phyloP scores from a whole-genome alignment of 2,888 invertebrate species.

The Apotomis capreana region DNA sequence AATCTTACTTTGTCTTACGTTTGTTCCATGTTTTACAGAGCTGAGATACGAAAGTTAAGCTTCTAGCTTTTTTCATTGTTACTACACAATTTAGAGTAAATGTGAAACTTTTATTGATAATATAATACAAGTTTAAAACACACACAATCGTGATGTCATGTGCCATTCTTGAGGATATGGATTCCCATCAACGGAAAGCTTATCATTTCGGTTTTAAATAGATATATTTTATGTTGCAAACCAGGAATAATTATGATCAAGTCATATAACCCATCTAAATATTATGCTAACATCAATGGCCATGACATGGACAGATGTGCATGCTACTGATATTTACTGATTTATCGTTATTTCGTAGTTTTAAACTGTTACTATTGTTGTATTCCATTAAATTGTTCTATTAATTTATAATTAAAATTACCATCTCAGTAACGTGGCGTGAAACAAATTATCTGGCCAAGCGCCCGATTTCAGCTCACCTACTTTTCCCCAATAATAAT shows the following conservation, averaged over 20 bases:
- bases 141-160: too few species aligned
- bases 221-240: too few species aligned
- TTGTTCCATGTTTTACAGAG: conserved; percentile 18
- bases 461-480: too few species aligned
- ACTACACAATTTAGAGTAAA: background rate
- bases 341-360: conserved; percentile 17
- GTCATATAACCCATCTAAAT: background rate
- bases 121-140: too few species aligned
- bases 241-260: too few species aligned
- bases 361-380: conserved; percentile 13
- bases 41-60: conserved; percentile 26
- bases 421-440: background rate
- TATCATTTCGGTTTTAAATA: too few species aligned
- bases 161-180: too few species aligned
- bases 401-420: background rate
- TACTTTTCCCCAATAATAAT: too few species aligned
- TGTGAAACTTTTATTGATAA: background rate
- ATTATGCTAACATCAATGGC: conserved; percentile 25
- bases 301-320: conserved; percentile 16
- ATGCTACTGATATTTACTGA: conserved; percentile 10
- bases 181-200: too few species aligned
- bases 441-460: too few species aligned
- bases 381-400: background rate
- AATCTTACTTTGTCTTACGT: conserved; percentile 29
- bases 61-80: background rate